Conservation (phyloP, 2,113 vertebrate species). For the Oriolus oriolus region DNA sequence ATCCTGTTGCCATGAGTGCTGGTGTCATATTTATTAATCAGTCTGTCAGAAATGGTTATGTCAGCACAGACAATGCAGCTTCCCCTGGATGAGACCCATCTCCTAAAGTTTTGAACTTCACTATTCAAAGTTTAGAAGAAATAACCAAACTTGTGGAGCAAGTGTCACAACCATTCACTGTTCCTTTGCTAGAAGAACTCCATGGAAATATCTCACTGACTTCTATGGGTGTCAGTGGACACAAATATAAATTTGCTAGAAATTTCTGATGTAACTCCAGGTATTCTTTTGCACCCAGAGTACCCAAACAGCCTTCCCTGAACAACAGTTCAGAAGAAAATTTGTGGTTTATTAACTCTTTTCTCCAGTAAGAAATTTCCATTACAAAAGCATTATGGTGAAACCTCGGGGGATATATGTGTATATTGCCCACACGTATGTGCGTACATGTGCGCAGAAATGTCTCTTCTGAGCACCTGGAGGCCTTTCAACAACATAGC, state of each 20-base stretch:
- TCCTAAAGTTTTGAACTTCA: neutral
- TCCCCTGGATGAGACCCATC: neutral
- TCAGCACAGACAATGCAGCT: neutral
- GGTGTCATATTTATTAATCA: constrained; percentile 21
- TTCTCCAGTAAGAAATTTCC: neutral
- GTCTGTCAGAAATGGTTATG: constrained; percentile 4
- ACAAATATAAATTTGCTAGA: neutral
- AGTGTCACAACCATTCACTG: neutral
- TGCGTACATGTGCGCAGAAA: neutral
- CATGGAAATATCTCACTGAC: neutral
- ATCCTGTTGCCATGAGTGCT: neutral
- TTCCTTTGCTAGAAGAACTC: neutral
- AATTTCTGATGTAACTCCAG: neutral
- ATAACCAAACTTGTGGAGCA: neutral
- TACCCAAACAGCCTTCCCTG: neutral
- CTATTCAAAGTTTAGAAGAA: neutral
- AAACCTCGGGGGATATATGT: neutral
- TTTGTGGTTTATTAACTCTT: neutral
- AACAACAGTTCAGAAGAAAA: neutral
- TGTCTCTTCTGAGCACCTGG: neutral
- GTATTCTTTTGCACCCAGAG: neutral
- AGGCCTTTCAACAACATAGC: neutral
- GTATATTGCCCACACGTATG: neutral
- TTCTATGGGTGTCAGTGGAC: neutral
- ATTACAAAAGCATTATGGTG: neutral